phyloP scores from a whole-genome alignment of 2,113 vertebrate genomes.

The Ictalurus punctatus region DNA sequence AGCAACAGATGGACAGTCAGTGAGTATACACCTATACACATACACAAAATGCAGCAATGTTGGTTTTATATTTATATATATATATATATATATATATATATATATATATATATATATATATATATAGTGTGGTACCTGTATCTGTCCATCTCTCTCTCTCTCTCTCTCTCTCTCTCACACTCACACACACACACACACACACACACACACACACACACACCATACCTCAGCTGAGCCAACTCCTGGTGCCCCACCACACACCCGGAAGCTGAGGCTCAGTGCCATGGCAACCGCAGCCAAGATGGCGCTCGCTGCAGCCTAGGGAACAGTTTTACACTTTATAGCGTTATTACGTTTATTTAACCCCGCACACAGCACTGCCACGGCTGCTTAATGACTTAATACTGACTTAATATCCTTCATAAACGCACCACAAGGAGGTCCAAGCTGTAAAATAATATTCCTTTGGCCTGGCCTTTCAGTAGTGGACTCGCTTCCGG shows the following conservation, averaged over 20 bases:
- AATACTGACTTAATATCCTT: not conserved
- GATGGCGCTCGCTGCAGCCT: slow-evolving; percentile 45
- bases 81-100: not conserved
- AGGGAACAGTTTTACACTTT: slow-evolving; percentile 25
- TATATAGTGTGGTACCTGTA: not conserved
- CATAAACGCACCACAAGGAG: not conserved
- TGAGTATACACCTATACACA: not conserved
- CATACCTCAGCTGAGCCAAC: slow-evolving; percentile 5
- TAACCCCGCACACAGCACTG: not conserved
- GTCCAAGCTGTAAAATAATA: not conserved
- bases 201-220: not conserved
- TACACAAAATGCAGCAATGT: not conserved
- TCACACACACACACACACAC: not conserved
- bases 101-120: not conserved
- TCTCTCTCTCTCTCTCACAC: not conserved
- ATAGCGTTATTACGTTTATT: not conserved
- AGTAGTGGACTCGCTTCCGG: slow-evolving; percentile 23
- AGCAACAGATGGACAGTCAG: not conserved
- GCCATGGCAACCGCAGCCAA: slow-evolving; percentile 54
- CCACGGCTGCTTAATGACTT: not conserved
- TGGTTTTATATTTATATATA: not conserved
- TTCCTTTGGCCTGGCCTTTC: not conserved
- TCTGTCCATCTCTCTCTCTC: not conserved
- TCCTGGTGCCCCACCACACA: slow-evolving; percentile 28
- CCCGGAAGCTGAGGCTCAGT: slow-evolving; percentile 44